These are phyloP conservation scores for Caenorhabditis latens DNA, from an alignment of 1,140 invertebrate species.

Conservation along the genomic window DNA sequence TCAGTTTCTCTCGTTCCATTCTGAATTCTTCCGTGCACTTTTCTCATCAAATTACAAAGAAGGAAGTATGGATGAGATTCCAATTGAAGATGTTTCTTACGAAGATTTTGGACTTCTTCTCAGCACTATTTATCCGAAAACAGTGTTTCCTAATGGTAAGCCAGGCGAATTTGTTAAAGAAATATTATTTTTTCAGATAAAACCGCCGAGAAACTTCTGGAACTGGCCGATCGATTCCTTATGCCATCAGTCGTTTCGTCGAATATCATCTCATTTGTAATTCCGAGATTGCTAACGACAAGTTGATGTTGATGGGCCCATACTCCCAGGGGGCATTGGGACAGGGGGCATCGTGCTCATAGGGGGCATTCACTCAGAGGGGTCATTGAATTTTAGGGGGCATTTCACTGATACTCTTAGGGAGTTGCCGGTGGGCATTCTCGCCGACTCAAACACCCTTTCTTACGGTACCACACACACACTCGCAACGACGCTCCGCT, in stretches of 20 bases:
- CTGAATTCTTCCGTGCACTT: neutral
- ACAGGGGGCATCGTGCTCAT: too few relatives aligned
- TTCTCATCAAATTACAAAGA: slow-evolving; percentile 12
- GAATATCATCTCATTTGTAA: neutral
- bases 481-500: too few relatives aligned
- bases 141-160: neutral
- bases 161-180: too few relatives aligned
- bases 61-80: slow-evolving; percentile 4
- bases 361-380: too few relatives aligned
- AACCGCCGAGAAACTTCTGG: neutral
- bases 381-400: too few relatives aligned
- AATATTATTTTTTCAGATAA: neutral
- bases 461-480: too few relatives aligned
- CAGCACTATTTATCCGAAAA: neutral
- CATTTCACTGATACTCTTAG: too few relatives aligned
- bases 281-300: neutral
- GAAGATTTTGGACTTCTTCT: neutral
- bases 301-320: neutral
- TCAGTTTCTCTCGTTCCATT: slow-evolving; percentile 8
- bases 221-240: neutral
- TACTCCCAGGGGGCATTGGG: too few relatives aligned
- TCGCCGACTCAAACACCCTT: too few relatives aligned
- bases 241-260: neutral
- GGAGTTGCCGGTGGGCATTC: too few relatives aligned
- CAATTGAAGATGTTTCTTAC: neutral